Conservation (phyloP, 2,888 invertebrate species). For the Teinopalpus imperialis region DNA sequence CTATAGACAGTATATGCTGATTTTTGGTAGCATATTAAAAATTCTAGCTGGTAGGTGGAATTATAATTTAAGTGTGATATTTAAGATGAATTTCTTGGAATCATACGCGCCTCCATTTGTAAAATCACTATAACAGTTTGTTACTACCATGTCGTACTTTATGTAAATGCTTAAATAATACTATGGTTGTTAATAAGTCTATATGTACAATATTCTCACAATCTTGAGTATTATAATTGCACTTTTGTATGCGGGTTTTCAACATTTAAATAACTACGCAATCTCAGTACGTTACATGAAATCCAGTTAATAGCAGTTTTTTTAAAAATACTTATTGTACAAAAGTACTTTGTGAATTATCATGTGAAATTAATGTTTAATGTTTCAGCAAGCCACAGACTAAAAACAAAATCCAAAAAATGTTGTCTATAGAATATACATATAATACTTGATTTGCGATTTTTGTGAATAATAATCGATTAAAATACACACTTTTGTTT, state of each 20-base stretch:
- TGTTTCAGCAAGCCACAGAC: no score
- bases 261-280: conserved; percentile 64
- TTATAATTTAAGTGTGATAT: no score
- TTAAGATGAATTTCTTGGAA: no score
- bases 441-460: no score
- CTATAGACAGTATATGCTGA: no score
- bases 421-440: no score
- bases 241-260: conserved; percentile 71
- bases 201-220: conserved; percentile 76
- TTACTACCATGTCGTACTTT: conserved; percentile 39
- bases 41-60: no score
- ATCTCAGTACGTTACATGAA: conserved; percentile 39
- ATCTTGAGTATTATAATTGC: conserved; percentile 80
- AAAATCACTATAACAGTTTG: conserved; percentile 33
- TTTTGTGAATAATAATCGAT: no score
- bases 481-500: no score
- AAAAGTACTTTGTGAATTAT: neutral
- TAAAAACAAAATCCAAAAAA: no score
- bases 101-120: conserved; percentile 18
- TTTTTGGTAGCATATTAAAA: no score
- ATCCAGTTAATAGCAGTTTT: conserved; percentile 33
- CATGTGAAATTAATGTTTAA: no score
- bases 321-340: neutral
- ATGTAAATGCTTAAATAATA: conserved; percentile 68
- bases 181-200: conserved; percentile 49